Base-by-base conservation (phyloP, 2,797 vertebrate species). In the Pteropus rufus region DNA sequence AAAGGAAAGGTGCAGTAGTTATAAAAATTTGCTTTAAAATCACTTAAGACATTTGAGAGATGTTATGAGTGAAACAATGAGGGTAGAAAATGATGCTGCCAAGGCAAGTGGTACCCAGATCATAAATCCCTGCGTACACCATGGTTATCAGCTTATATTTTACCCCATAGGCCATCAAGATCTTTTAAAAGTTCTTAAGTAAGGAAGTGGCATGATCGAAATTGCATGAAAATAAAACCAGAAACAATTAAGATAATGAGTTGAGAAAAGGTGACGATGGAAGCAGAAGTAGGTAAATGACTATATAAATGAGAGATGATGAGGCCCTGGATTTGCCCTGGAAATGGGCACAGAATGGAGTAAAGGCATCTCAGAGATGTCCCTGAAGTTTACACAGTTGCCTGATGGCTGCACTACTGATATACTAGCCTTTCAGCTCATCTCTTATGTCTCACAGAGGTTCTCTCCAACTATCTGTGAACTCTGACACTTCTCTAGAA, bases 251-350 rank as follows among this genome's bases (percentile, higher is more conserved):
- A 89, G 23, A 67, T 54, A 69, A 62, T 65, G 3, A 85, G 49
- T 60, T 69, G 58, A 12, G 31, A 89, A 58, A 87, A 11, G 18
- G 10, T 73, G 26, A 89, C 91, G 83, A 83, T 62, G 39, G 31
- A 6, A 93, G 11, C 5, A 75, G 24, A 31, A 60, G 54, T 6
- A 60, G 73, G 39, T 4, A 58, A 34, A 31, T 44, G 52, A 69
- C 75, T 9, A 24, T 36, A 14, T 41, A 65, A 80, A 49, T 41
- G 44, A 69, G 52, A 46, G 41, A 65, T 44, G 54, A 76, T 18
- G 26, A 65, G 16, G 24, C 3, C 18, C n/a, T 34, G 24, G 26
- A 73, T 34, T n/a, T 41, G n/a, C 9, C 26, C 46, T 31, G 24
- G 34, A 7, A 73, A 10, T 75, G 56, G 26, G 16, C 80, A 24